Evolutionary conservation across 1,140 invertebrate genomes (phyloP), one percentile per base, ranked within the genome.

Genomic region (Anoplophora glabripennis): DNA sequence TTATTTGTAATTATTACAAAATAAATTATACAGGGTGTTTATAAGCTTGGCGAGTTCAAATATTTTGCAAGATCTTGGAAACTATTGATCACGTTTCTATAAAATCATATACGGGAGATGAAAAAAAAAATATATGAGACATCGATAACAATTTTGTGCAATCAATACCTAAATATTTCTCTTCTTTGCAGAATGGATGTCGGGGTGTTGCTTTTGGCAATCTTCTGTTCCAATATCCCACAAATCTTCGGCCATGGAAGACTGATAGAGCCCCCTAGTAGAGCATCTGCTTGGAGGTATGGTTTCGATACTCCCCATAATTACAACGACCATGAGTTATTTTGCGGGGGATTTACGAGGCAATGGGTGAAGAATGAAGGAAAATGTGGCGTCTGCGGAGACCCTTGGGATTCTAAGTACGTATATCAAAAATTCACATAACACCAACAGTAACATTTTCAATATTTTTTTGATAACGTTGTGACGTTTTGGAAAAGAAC

Each of bases 321-420:
- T 72, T 95, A 94, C 77, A 93, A 94, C 70, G 93, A 96, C 72
- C 89, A 94, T 72, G 90, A 94, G 72, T 80, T 90, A 1, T 94
- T 89, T 75, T 96, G 93, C 73, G 93, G 93, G 2, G 93, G 93
- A 3, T 92, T 92, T 68, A 81, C 85, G 1, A 79, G 87, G 53
- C 90, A 92, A 68, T 90, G 89, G 86, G 78, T 68, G 54, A 79
- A 76, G 55, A 86, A 86, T 68, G 83, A 79, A 0, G 89, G 92
- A 0, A 92, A 92, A 73, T 95, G 93, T 71, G 92, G 93, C 3
- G 85, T 93, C 28, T 94, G 92, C 70, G 92, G 92, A 7, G 92
- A 95, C 74, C 78, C 90, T 0, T 94, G 87, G 86, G 88, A 93
- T 67, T 65, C 79, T 1, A 75, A 79, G 46, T 71, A 74, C 72